Evolutionary conservation across 92 coral and sea anemone genomes (phyloP).

Genomic region (Epizoanthus scotinus): DNA sequence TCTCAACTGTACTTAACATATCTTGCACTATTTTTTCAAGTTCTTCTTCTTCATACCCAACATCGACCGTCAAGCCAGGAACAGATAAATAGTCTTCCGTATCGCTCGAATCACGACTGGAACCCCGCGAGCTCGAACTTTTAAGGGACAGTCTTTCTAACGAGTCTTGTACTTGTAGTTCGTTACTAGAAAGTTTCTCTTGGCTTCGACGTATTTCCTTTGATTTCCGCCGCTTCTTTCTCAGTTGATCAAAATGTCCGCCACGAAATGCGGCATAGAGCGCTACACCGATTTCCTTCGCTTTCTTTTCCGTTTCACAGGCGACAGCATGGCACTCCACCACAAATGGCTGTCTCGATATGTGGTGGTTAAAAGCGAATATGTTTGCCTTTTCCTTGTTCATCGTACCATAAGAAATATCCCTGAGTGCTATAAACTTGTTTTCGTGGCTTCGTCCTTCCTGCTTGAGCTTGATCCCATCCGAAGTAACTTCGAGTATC

Average conservation of each 20-base stretch:
- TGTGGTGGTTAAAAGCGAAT: slow-evolving; percentile 95
- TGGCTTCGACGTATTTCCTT: slow-evolving; percentile 30
- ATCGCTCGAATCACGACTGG: slow-evolving; percentile 34
- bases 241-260: slow-evolving; percentile 84
- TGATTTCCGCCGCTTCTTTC: slow-evolving; percentile 72
- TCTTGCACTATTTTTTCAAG: slow-evolving; percentile 74
- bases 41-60: slow-evolving; percentile 71
- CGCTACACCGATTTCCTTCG: slow-evolving; percentile 79
- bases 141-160: not conserved
- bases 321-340: slow-evolving; percentile 92
- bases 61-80: slow-evolving; percentile 25
- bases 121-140: slow-evolving; percentile 30
- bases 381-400: slow-evolving; percentile 66
- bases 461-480: slow-evolving; percentile 75
- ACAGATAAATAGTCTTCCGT: slow-evolving; percentile 26
- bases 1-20: slow-evolving; percentile 68
- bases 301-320: slow-evolving; percentile 81
- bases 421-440: slow-evolving; percentile 68
- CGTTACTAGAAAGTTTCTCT: slow-evolving; percentile 26
- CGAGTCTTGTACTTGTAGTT: slow-evolving; percentile 5
- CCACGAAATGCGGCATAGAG: slow-evolving; percentile 90
- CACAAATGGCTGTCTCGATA: slow-evolving; percentile 69
- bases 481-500: slow-evolving; percentile 62
- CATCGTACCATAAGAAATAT: slow-evolving; percentile 83
- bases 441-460: slow-evolving; percentile 42